Evolutionary conservation across 2,888 invertebrate species (phyloP), one percentile per base, ranked within the genome.

Genomic region (Dyspetes luteomarginatus): DNA sequence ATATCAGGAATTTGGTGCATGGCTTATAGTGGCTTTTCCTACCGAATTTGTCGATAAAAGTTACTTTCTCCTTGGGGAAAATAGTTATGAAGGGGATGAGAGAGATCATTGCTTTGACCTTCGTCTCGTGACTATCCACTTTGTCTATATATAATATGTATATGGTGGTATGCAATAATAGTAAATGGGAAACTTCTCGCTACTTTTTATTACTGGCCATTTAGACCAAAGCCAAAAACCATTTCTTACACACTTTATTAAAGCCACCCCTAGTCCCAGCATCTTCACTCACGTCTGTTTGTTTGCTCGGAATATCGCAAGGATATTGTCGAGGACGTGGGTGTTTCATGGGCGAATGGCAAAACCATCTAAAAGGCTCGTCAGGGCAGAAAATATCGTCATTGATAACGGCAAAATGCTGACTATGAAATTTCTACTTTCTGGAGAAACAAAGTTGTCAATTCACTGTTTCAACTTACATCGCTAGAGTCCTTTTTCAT

Each of bases 21-120:
- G 52, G 36, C 19, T 52, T 36, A 36, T 36, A 36, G 12, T 12
- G 17, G 41, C 41, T 0, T 60, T 50, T 15, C 36, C 52, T 52
- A n/a, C 26, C 4, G 52, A 62, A 72, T 62, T 43, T 50, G 52
- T 52, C 41, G 62, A 72, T 62, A 62, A 71, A n/a, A n/a, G n/a
- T 30, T 60, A 45, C 30, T 12, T 36, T 36, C 48, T 60, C 48
- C 48, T 45, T 36, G 26, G 43, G 43, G 55, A 68, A 5, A 24
- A 7, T 24, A 7, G 9, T 26, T 24, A 24, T 24, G 28, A 4
- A 22, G 12, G 22, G 65, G 5, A 4, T 1, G 36, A 41, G 28
- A 30, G 48, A 19, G 26, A 71, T 58, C 58, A 71, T 58, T 60
- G 58, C 7, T 69, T 45, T n/a, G 9, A 45, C 30, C 45, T 12